phyloP scores from a whole-genome alignment of 1,140 invertebrate genomes.

The Apis laboriosa region DNA sequence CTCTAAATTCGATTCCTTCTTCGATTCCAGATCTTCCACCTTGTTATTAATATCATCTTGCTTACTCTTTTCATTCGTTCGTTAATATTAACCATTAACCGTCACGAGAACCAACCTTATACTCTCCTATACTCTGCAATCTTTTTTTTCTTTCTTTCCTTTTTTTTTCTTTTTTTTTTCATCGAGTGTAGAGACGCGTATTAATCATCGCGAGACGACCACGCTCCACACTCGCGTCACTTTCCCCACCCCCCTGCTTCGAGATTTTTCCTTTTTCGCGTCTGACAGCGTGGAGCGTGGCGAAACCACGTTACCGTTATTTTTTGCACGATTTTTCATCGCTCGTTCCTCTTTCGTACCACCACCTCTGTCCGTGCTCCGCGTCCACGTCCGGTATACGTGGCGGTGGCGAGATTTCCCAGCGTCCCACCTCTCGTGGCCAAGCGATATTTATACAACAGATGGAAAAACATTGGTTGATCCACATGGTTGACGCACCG shows the following conservation, averaged over 20 bases:
- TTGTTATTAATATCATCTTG: neutral
- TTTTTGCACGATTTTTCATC: slow-evolving; percentile 25
- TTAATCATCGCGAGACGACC: slow-evolving; percentile 38
- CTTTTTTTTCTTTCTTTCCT: too few relatives aligned
- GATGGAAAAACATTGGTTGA: slow-evolving; percentile 5
- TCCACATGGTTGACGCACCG: slow-evolving; percentile 45
- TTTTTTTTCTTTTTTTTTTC: neutral
- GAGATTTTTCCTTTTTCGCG: slow-evolving; percentile 1
- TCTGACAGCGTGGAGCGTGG: neutral
- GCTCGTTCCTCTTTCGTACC: neutral
- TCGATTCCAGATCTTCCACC: too few relatives aligned
- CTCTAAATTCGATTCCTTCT: neutral
- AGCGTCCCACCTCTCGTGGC: neutral
- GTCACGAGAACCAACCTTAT: slow-evolving; percentile 16
- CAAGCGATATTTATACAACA: slow-evolving; percentile 29
- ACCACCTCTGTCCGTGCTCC: neutral
- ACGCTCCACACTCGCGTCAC: slow-evolving; percentile 15
- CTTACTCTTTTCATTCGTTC: slow-evolving; percentile 11
- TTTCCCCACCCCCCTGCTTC: neutral
- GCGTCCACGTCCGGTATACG: neutral
- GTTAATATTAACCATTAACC: slow-evolving; percentile 42
- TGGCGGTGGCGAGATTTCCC: too few relatives aligned
- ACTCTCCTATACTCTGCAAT: neutral
- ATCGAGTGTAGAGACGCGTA: slow-evolving; percentile 3
- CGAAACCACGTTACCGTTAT: slow-evolving; percentile 3